Percentiles rank a stretch among this genome's conserved stretches.
phyloP scores from a whole-genome alignment of 2,888 invertebrate genomes.

The Hedychridium roseum region DNA sequence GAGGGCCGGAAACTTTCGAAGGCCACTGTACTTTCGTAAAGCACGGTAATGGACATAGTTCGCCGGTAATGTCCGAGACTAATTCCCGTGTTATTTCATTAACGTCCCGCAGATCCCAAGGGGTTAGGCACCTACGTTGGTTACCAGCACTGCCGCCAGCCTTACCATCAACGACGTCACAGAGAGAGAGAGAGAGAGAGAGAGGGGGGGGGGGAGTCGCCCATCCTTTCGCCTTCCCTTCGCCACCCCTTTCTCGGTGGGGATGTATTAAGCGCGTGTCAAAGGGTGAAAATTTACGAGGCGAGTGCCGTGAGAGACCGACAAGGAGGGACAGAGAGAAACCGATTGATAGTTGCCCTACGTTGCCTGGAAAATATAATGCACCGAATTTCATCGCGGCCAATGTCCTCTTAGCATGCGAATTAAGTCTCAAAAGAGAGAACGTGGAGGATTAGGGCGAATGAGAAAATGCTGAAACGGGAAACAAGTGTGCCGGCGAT shows the following conservation, averaged over 20 bases:
- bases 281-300: conserved; percentile 62
- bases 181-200: conserved; percentile 12
- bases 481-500: no score
- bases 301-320: conserved; percentile 40
- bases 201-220: conserved; percentile 13
- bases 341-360: conserved; percentile 47
- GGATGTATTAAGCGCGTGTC: conserved; percentile 55
- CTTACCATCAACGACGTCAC: conserved; percentile 9
- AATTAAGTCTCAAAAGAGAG: no score
- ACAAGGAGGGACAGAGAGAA: no score
- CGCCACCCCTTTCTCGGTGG: conserved; percentile 28
- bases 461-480: no score
- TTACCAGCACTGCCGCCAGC: conserved; percentile 26
- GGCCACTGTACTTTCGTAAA: conserved; percentile 26
- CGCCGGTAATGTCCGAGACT: conserved; percentile 64
- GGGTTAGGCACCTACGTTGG: conserved; percentile 45
- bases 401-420: no score
- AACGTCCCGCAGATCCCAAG: conserved; percentile 59
- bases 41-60: conserved; percentile 63
- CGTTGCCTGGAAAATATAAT: no score
- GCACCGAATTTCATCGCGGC: no score
- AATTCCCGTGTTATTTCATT: conserved; percentile 65
- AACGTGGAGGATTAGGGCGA: no score
- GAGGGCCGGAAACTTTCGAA: conserved; percentile 22
- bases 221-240: conserved; percentile 9